These are phyloP conservation scores for Melanophora roralis DNA, from an alignment of 2,888 invertebrate genomes.

Conservation along the genomic window DNA sequence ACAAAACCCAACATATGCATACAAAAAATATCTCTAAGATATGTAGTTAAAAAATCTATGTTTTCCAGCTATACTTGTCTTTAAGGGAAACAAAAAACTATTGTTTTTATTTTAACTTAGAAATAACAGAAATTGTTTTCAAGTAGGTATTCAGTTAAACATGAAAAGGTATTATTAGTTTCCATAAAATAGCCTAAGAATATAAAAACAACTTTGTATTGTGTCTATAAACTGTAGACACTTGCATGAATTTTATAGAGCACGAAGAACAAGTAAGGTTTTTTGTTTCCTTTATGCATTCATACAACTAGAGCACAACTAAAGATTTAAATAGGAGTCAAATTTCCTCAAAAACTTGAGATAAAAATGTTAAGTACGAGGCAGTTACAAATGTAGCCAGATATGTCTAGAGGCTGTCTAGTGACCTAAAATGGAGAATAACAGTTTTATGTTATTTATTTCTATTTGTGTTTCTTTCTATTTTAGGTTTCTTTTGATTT, in stretches of 20 bases:
- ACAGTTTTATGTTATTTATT: too few species aligned
- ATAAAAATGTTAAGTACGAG: slow-evolving; percentile 10
- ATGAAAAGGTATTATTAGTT: slow-evolving; percentile 48
- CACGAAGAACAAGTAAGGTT: background rate
- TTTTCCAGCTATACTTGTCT: background rate
- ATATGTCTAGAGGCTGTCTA: slow-evolving; percentile 49
- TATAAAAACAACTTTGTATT: slow-evolving; percentile 14
- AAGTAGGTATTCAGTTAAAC: slow-evolving; percentile 21
- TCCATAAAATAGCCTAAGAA: slow-evolving; percentile 42
- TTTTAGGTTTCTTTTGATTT: too few species aligned
- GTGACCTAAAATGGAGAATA: slow-evolving; percentile 45
- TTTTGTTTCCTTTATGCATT: background rate
- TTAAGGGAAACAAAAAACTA: slow-evolving; percentile 25
- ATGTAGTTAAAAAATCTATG: slow-evolving; percentile 40
- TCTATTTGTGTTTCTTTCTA: too few species aligned
- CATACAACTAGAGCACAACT: slow-evolving; percentile 55
- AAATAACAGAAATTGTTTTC: slow-evolving; percentile 5
- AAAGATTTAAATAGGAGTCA: slow-evolving; percentile 44
- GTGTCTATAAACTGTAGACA: slow-evolving; percentile 27
- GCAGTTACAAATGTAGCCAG: slow-evolving; percentile 2
- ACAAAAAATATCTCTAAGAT: slow-evolving; percentile 48
- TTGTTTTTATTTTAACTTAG: background rate
- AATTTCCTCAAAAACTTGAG: slow-evolving; percentile 33
- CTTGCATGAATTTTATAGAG: slow-evolving; percentile 45
- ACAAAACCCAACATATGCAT: slow-evolving; percentile 34